phyloP scores from a whole-genome alignment of 2,888 invertebrate genomes.

The Nomada flava region DNA sequence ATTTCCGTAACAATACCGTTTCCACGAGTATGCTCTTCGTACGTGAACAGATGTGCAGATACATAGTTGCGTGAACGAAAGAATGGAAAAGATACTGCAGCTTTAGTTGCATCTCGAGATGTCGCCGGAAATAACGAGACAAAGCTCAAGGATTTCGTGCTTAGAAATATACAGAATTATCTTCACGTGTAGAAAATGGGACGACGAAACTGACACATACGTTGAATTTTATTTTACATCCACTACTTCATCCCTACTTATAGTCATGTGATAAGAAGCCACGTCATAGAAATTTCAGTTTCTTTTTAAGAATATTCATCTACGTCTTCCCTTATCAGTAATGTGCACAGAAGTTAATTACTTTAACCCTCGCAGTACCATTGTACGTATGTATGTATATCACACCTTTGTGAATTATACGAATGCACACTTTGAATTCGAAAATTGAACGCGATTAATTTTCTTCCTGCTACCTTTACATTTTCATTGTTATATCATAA shows the following conservation, averaged over 20 bases:
- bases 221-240: not conserved
- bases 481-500: no score
- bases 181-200: not conserved
- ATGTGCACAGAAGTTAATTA: no score
- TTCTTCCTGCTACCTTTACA: no score
- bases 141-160: not conserved
- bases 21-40: not conserved
- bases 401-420: no score
- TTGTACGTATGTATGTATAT: no score
- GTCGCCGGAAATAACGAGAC: conserved; percentile 8
- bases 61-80: not conserved
- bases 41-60: conserved; percentile 26
- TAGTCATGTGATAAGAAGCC: not conserved
- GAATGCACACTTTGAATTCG: no score
- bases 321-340: no score
- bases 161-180: not conserved
- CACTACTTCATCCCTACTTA: not conserved
- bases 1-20: not conserved
- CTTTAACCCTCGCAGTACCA: no score
- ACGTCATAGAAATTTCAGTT: not conserved
- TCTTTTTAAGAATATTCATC: no score
- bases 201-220: not conserved
- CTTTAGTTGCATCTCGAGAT: conserved; percentile 9
- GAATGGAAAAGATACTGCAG: conserved; percentile 27
- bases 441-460: no score